phyloP scores from a whole-genome alignment of 2,797 vertebrate species.

The Micrastur ruficollis region DNA sequence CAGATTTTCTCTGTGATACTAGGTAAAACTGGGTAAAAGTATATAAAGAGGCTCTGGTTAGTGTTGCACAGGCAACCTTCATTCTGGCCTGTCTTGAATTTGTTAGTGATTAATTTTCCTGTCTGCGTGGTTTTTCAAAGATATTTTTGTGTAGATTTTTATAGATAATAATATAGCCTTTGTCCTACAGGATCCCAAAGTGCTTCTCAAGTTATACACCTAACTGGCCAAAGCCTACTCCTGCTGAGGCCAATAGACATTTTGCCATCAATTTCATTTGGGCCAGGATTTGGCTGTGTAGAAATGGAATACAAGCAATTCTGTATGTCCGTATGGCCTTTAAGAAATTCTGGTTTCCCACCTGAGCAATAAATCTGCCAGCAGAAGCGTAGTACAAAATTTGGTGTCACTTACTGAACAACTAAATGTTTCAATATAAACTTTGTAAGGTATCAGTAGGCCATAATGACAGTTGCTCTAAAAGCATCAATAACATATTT shows the following conservation, averaged over 20 bases:
- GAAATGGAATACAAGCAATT: neutral
- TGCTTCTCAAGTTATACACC: conserved; percentile 38
- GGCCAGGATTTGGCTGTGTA: neutral
- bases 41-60: neutral
- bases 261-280: conserved; percentile 13
- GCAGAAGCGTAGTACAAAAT: conserved; percentile 18
- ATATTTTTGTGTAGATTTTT: conserved; percentile 11
- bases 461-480: neutral
- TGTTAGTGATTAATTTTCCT: neutral
- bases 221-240: conserved; percentile 27
- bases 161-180: conserved; percentile 15
- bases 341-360: conserved; percentile 41
- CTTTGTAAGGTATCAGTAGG: neutral
- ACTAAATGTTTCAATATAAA: neutral
- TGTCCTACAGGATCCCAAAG: conserved; percentile 31
- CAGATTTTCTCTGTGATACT: neutral
- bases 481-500: neutral
- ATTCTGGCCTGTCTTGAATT: neutral
- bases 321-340: neutral
- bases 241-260: conserved; percentile 11
- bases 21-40: neutral
- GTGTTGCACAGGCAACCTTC: neutral
- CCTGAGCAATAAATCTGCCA: conserved; percentile 41
- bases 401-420: conserved; percentile 22
- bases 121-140: neutral